Conservation (phyloP, 2,888 invertebrate species). For the Chrysomela aeneicollis region DNA sequence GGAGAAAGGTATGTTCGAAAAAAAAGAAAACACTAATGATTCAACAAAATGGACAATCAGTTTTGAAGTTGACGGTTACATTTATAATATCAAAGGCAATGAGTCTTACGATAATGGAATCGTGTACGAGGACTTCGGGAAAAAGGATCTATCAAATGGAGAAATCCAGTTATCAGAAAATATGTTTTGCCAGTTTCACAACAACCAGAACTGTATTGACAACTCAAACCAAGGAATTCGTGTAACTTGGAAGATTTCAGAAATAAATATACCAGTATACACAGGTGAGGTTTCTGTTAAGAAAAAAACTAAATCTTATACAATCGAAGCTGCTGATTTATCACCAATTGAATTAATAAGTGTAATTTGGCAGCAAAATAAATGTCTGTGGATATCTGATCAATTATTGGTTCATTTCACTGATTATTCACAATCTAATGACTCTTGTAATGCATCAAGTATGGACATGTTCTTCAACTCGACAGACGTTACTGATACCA, state of each 20-base stretch:
- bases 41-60: not conserved
- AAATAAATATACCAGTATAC: too few species aligned
- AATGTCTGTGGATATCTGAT: not conserved
- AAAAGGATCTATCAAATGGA: too few species aligned
- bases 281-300: too few species aligned
- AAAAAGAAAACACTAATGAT: too few species aligned
- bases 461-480: not conserved
- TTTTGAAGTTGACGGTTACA: not conserved
- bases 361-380: not conserved
- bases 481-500: not conserved
- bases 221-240: too few species aligned
- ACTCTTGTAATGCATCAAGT: not conserved
- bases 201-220: too few species aligned
- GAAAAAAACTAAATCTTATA: too few species aligned
- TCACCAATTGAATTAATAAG: not conserved
- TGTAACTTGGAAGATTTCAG: too few species aligned
- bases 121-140: not conserved
- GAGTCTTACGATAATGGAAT: not conserved
- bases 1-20: too few species aligned
- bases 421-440: not conserved
- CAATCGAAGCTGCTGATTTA: not conserved
- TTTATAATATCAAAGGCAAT: not conserved
- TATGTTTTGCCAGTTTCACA: too few species aligned
- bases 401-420: not conserved
- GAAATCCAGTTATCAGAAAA: too few species aligned